Percentiles rank a stretch among this genome's conserved stretches.
These are phyloP conservation scores for Tetranychus urticae DNA, from an alignment of 1,140 invertebrate species.

Conservation along the genomic window DNA sequence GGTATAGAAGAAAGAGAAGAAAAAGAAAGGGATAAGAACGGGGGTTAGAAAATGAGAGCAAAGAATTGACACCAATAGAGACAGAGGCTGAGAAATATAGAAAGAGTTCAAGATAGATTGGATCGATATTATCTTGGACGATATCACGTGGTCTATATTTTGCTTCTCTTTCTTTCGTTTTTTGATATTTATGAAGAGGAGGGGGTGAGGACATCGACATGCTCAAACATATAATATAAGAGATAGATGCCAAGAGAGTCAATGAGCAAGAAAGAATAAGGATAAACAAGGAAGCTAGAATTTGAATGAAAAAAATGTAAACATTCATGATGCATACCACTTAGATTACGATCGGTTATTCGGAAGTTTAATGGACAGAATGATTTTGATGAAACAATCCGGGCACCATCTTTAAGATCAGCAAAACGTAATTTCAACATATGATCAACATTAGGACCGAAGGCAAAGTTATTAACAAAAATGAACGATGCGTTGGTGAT, in stretches of 20 bases:
- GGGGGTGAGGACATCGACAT: no score
- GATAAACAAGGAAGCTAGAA: not conserved
- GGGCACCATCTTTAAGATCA: slow-evolving; percentile 78
- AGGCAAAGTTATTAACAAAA: slow-evolving; percentile 97
- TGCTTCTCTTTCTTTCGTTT: no score
- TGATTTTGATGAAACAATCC: slow-evolving; percentile 93
- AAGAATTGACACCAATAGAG: not conserved
- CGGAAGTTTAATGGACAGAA: slow-evolving; percentile 94
- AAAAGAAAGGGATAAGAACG: not conserved
- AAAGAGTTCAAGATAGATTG: not conserved
- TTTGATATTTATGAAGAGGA: no score
- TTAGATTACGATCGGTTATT: slow-evolving; percentile 68
- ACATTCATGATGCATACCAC: slow-evolving; percentile 26
- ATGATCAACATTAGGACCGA: slow-evolving; percentile 87
- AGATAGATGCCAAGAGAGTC: not conserved
- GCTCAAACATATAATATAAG: not conserved
- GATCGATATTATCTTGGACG: no score
- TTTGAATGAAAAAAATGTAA: not conserved
- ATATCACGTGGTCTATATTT: no score
- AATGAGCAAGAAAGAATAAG: not conserved
- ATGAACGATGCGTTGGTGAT: slow-evolving; percentile 68
- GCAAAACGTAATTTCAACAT: slow-evolving; percentile 81
- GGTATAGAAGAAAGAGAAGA: not conserved
- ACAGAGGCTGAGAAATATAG: not conserved
- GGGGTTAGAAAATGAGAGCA: not conserved